A percentile compares a stretch with the other conserved stretches of the same genome.
Evolutionary conservation across 1,140 invertebrate species (phyloP).

Genomic region (Drosophila ambigua): DNA sequence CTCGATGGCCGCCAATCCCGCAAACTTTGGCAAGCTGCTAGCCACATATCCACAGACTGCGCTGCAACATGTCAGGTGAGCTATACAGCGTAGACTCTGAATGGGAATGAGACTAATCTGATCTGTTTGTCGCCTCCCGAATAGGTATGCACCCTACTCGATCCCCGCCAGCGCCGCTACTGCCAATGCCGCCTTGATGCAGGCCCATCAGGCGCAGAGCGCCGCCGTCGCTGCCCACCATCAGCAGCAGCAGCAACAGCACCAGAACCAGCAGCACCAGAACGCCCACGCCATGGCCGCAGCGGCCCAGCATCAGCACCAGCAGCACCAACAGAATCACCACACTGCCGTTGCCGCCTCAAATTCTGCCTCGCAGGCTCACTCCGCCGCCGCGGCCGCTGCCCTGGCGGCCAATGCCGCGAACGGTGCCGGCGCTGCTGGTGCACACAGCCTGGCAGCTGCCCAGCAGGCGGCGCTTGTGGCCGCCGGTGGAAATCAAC

Average conservation of each 20-base stretch:
- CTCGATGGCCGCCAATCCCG: slow-evolving; percentile 84
- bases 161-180: slow-evolving; percentile 83
- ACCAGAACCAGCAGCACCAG: slow-evolving; percentile 65
- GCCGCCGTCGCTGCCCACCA: slow-evolving; percentile 80
- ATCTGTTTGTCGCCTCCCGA: background rate
- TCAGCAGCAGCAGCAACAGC: slow-evolving; percentile 75
- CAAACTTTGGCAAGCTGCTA: slow-evolving; percentile 89
- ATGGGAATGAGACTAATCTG: background rate
- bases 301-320: slow-evolving; percentile 41
- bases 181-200: slow-evolving; percentile 78
- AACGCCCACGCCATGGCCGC: slow-evolving; percentile 77
- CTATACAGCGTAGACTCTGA: background rate
- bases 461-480: slow-evolving; percentile 84
- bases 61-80: slow-evolving; percentile 82
- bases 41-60: slow-evolving; percentile 86
- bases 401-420: slow-evolving; percentile 84
- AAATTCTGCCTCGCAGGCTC: slow-evolving; percentile 83
- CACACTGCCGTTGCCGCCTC: slow-evolving; percentile 69
- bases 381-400: slow-evolving; percentile 81
- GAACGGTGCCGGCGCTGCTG: slow-evolving; percentile 77
- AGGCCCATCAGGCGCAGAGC: slow-evolving; percentile 83
- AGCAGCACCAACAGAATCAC: slow-evolving; percentile 68
- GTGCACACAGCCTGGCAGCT: slow-evolving; percentile 81
- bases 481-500: slow-evolving; percentile 63
- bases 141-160: slow-evolving; percentile 82